Evolutionary conservation across 1,140 invertebrate species (phyloP).

Genomic region (Sycophila sp.): DNA sequence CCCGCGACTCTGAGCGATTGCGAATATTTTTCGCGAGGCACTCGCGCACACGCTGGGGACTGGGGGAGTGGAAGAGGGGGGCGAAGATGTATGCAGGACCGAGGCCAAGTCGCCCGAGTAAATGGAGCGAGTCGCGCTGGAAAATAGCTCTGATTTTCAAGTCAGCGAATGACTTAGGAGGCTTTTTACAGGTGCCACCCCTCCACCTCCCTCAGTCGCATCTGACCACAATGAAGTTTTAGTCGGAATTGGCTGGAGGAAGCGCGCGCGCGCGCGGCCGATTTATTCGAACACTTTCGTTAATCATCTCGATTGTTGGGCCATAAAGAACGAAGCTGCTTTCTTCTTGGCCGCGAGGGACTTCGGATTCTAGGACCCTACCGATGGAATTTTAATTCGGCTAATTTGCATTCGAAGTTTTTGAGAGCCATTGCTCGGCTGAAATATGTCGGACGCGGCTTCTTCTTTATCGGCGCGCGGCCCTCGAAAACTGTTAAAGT

Average conservation of each 20-base stretch:
- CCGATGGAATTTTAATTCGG: too few relatives aligned
- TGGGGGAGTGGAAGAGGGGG: constrained; percentile 11
- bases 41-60: neutral
- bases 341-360: neutral
- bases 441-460: too few relatives aligned
- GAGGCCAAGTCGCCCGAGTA: constrained; percentile 18
- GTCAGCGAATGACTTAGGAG: constrained; percentile 16
- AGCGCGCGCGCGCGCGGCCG: neutral
- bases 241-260: neutral
- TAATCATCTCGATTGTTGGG: constrained; percentile 21
- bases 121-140: constrained; percentile 19
- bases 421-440: too few relatives aligned
- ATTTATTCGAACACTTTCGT: constrained; percentile 16
- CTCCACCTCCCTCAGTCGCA: neutral
- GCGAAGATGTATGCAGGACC: constrained; percentile 30
- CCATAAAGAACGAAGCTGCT: neutral
- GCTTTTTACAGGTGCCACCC: constrained; percentile 6
- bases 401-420: too few relatives aligned
- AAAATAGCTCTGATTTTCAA: constrained; percentile 20
- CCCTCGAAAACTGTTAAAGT: too few relatives aligned
- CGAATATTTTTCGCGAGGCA: neutral
- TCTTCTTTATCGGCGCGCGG: too few relatives aligned
- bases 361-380: too few relatives aligned
- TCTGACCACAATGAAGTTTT: constrained; percentile 6
- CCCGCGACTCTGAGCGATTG: constrained; percentile 11